phyloP scores from a whole-genome alignment of 2,888 invertebrate species.

The Apotomis betuletana region DNA sequence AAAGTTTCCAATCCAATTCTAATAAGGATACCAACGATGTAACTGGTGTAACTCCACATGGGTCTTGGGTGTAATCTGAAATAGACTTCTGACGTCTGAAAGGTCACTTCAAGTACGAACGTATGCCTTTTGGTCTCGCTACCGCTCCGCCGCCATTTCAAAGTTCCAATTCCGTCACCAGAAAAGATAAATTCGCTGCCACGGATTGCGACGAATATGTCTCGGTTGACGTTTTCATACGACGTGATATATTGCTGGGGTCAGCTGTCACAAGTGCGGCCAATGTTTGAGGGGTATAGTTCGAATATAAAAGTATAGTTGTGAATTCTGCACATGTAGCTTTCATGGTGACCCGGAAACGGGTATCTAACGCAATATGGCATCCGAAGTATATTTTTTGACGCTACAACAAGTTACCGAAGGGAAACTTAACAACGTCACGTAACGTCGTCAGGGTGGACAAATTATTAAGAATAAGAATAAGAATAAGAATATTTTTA shows the following conservation, averaged over 20 bases:
- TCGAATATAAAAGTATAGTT: conserved; percentile 18
- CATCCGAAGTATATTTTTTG: neutral
- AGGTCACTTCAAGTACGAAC: neutral
- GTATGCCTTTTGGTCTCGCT: conserved; percentile 9
- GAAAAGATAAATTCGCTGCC: conserved; percentile 19
- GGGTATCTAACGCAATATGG: neutral
- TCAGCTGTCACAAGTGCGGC: conserved; percentile 22
- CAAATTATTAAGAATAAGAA: too few species aligned
- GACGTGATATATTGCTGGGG: conserved; percentile 30
- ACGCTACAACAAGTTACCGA: too few species aligned
- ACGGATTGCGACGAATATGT: conserved; percentile 24
- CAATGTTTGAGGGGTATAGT: conserved; percentile 11
- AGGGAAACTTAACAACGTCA: too few species aligned
- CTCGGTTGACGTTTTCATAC: conserved; percentile 33
- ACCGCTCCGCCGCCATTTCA: neutral
- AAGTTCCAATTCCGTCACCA: neutral
- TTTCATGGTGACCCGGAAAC: conserved; percentile 4
- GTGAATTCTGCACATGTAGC: conserved; percentile 9
- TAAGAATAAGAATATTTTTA: too few species aligned
- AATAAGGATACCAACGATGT: too few species aligned
- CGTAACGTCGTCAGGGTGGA: too few species aligned
- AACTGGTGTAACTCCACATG: too few species aligned
- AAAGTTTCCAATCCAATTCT: too few species aligned
- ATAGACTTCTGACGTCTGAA: neutral
- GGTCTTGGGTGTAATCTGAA: too few species aligned